Conservation (phyloP, 2,113 vertebrate species). For the Tyrannus savana region DNA sequence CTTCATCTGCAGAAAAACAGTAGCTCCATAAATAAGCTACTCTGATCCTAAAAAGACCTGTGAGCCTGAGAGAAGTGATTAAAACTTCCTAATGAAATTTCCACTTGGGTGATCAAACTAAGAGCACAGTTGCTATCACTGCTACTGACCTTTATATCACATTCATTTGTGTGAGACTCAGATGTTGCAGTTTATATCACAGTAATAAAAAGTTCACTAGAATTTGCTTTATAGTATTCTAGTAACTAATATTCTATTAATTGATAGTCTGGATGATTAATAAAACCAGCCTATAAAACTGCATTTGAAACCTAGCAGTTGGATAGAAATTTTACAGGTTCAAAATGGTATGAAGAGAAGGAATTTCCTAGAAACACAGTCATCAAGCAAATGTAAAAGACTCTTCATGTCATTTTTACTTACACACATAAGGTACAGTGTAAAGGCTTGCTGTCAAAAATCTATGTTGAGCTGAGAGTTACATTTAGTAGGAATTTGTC, state of each 20-base stretch:
- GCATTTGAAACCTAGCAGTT: background rate
- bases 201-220: background rate
- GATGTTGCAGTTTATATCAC: background rate
- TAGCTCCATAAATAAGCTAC: background rate
- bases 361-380: background rate
- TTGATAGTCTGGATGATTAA: background rate
- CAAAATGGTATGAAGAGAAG: background rate
- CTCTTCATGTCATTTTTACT: background rate
- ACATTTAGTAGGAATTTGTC: background rate
- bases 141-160: background rate
- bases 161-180: background rate
- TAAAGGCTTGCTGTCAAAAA: background rate
- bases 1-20: background rate
- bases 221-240: background rate
- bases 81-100: slow-evolving; percentile 8
- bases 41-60: background rate
- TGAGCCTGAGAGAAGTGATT: background rate
- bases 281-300: background rate
- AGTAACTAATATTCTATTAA: background rate
- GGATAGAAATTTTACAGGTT: background rate
- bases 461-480: background rate
- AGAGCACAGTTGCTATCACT: background rate
- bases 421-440: background rate
- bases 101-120: background rate
- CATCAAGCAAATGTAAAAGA: background rate